Evolutionary conservation across 2,797 vertebrate species (phyloP), one percentile per base, ranked within the genome.

Genomic region (Oryzias dopingdopingensis): DNA sequence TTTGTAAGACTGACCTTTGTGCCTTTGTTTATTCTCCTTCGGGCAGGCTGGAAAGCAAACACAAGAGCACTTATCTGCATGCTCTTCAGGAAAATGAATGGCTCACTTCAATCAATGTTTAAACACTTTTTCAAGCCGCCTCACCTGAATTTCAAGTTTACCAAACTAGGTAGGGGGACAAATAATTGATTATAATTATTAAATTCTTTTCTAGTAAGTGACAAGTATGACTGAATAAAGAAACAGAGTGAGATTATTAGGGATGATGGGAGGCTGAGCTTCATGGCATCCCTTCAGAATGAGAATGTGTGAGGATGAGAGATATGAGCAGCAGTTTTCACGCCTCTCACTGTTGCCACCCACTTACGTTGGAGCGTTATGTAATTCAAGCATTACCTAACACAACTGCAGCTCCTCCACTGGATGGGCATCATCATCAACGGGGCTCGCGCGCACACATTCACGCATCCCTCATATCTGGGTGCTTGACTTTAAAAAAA

Each of bases 331-430:
- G 52, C 76, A 83, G 64, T 63, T 77, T 78, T 78, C 72, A 74
- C 74, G 81, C 81, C 77, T 75, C 82, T 84, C 77, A 77, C 70
- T 81, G 68, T 61, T 77, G 32, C 59, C 84, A 79, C 67, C 82
- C 80, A 81, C 87, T 80, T 78, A 81, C 80, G 80, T 72, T 59
- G 48, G 18, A 16, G 43, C 54, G 26, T 89, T 89, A 87, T 87
- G 77, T 86, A 89, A 89, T 78, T 64, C 61, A 67, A 56, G 67
- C 79, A 69, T 87, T 87, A 85, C 77, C 82, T 84, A 87, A 86
- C 84, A 62, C 68, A 67, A 54, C 48, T 53, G 64, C 68, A 68
- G 68, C 74, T 84, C 60, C 57, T 61, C 16, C 24, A 64, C 48
- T 65, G 59, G 54, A 10, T 57, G 57, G 6, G 56, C 2, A 69